Percentiles rank a stretch among this genome's conserved stretches.
Conservation (phyloP, 2,888 invertebrate species). For the Dascillus cervinus region DNA sequence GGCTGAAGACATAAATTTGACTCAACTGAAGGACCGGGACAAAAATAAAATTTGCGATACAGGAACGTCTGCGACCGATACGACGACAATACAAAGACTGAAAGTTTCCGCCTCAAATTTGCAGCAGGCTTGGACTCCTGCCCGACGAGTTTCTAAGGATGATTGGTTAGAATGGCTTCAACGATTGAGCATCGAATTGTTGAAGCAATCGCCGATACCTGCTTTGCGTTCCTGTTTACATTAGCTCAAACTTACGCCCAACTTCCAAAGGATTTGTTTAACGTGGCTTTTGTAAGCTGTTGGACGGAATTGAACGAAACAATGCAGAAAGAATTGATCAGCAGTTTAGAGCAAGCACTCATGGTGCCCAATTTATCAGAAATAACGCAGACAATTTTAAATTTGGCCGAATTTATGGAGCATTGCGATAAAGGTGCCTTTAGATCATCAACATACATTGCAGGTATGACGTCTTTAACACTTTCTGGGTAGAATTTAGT, state of each 20-base stretch:
- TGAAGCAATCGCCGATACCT: constrained; percentile 93
- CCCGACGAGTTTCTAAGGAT: constrained; percentile 88
- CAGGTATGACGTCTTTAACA: too few relatives aligned
- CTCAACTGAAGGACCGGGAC: constrained; percentile 54
- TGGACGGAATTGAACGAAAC: constrained; percentile 89
- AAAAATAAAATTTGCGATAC: constrained; percentile 64
- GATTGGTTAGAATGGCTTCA: constrained; percentile 98
- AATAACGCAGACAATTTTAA: constrained; percentile 91
- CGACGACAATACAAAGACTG: constrained; percentile 68
- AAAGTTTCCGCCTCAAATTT: constrained; percentile 78
- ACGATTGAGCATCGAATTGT: constrained; percentile 81
- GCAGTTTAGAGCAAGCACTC: constrained; percentile 81
- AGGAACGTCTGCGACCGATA: constrained; percentile 56
- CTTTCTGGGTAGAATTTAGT: too few relatives aligned
- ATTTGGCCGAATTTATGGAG: constrained; percentile 99
- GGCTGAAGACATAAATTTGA: constrained; percentile 67
- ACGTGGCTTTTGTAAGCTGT: constrained; percentile 97
- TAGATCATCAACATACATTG: constrained; percentile 88
- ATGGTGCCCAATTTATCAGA: constrained; percentile 91
- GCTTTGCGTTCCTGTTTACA: constrained; percentile 84
- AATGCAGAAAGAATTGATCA: constrained; percentile 77
- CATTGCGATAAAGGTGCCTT: constrained; percentile 97
- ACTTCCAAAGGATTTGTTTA: constrained; percentile 92
- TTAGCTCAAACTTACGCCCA: constrained; percentile 92
- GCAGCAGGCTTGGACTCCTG: constrained; percentile 87